Percentiles rank a stretch among this genome's conserved stretches.
These are phyloP conservation scores for Trichacis sp. DNA, from an alignment of 2,888 invertebrate genomes.

Conservation along the genomic window DNA sequence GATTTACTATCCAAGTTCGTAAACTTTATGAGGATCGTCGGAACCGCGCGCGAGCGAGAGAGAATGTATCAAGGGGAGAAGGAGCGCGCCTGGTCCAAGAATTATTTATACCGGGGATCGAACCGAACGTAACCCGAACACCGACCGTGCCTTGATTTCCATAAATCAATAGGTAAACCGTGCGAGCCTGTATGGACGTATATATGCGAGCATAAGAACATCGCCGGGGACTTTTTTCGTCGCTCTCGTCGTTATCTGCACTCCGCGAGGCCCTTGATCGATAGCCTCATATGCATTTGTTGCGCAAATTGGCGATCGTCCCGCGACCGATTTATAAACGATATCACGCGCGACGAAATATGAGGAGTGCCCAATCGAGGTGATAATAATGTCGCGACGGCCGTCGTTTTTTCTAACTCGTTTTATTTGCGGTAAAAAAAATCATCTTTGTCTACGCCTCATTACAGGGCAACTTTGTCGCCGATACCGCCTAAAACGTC, in stretches of 20 bases:
- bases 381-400: conserved; percentile 11
- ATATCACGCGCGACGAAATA: conserved; percentile 13
- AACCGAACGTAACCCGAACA: conserved; percentile 34
- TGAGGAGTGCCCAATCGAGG: background rate
- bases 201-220: conserved; percentile 22
- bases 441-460: conserved; percentile 8
- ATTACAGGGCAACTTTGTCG: conserved; percentile 30
- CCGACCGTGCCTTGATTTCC: conserved; percentile 51
- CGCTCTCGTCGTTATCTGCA: conserved; percentile 38
- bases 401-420: background rate
- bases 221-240: conserved; percentile 45
- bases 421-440: no score
- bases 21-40: conserved; percentile 61
- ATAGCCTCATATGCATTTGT: conserved; percentile 55
- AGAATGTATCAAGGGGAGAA: conserved; percentile 23
- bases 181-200: conserved; percentile 30
- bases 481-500: conserved; percentile 7
- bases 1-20: conserved; percentile 58
- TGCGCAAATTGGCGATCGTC: conserved; percentile 51
- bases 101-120: conserved; percentile 37
- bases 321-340: conserved; percentile 33
- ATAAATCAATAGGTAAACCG: conserved; percentile 54
- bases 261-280: conserved; percentile 50
- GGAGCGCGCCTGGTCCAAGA: conserved; percentile 34
- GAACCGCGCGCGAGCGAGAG: conserved; percentile 41